These are phyloP conservation scores for Clytia hemisphaerica DNA, from an alignment of 30 jellyfish, hydroid and myxozoan genomes.

Conservation along the genomic window DNA sequence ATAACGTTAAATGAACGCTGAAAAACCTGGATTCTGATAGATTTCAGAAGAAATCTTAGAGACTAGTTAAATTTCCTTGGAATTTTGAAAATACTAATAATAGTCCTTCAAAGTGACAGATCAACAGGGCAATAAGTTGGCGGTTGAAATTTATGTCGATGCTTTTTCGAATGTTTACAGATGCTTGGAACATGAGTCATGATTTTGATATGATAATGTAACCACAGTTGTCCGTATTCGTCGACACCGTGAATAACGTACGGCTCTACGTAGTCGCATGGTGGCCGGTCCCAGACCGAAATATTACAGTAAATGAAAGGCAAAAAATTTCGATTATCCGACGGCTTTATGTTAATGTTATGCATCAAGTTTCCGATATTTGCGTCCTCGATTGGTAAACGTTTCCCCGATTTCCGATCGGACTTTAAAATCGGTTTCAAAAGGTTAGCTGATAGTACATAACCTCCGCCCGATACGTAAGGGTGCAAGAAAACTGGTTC, in stretches of 20 bases:
- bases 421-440: constrained; percentile 7
- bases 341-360: neutral
- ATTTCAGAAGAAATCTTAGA: no score
- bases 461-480: constrained; percentile 54
- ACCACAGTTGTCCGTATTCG: constrained; percentile 27
- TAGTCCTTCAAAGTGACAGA: no score
- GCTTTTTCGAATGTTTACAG: constrained; percentile 1
- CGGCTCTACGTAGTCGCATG: constrained; percentile 25
- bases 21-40: no score
- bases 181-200: neutral
- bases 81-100: no score
- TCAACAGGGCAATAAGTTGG: constrained; percentile 30
- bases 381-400: constrained; percentile 43
- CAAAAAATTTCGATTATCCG: constrained; percentile 7
- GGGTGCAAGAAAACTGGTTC: constrained; percentile 13
- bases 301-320: constrained; percentile 37
- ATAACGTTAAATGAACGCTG: no score
- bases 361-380: constrained; percentile 27
- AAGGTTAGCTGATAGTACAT: constrained; percentile 21
- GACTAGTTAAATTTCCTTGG: no score
- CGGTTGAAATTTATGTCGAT: constrained; percentile 12
- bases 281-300: constrained; percentile 17
- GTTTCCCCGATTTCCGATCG: constrained; percentile 3
- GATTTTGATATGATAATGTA: constrained; percentile 6
- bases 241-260: constrained; percentile 44